Base-by-base conservation (phyloP, 2,888 invertebrate genomes). In the Drosophila neonasuta region DNA sequence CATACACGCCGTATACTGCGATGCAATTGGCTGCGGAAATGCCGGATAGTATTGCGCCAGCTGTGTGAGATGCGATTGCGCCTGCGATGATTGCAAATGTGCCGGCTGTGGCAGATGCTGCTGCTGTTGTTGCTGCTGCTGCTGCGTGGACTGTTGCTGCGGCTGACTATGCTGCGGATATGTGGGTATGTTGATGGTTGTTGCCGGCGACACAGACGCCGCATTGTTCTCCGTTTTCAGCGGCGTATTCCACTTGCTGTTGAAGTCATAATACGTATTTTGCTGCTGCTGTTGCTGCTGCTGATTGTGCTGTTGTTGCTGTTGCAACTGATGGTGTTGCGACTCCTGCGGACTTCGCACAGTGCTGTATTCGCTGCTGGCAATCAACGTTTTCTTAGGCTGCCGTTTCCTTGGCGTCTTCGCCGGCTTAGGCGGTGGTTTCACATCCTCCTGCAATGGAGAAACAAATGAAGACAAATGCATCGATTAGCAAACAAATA, bases 171-270 rank as follows among this genome's bases (percentile, higher is more conserved):
- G 88, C 57, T 89, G 89, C 87, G 94, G 94, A 89, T 89, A 89
- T 71, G 89, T 89, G 63, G 76, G 89, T 85, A 89, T 90, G 73
- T 88, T 89, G 48, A 90, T 89, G 50, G 89, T 82, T 49, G 89
- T 79, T 67, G 86, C 82, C 68, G 88, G 88, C 45, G 89, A 89
- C 6, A 89, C 90, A 32, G 89, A 88, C 30, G 89, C 87, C 8
- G 90, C 77, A 77, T 85, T 89, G 54, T 84, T 89, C 54, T 90
- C 90, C 54, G 88, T 88, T 74, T 90, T 90, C 15, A 89, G 79
- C 29, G 95, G 94, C 58, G 95, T 91, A 90, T 95, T 96, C 96
- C 96, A 96, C 78, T 95, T 92, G 83, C 95, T 96, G 83, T 96
- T 96, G 83, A 95, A 95, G 89, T 96, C 96, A 83, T 95, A 95